Conservation (phyloP, 2,797 vertebrate species). For the Hapalemur alaotrensis region DNA sequence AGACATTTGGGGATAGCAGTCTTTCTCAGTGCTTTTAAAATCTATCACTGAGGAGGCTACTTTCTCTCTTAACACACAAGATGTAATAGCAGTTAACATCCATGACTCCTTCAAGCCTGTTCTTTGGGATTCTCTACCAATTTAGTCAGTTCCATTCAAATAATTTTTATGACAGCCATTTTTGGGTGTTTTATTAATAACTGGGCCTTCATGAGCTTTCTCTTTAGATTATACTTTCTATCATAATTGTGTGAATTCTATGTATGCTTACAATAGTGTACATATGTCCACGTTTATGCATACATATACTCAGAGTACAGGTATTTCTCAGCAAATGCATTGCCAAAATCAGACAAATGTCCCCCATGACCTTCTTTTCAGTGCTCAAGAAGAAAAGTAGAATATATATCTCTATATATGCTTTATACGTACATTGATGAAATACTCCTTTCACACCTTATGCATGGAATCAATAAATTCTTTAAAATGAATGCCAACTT, state of each 20-base stretch:
- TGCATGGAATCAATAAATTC: background rate
- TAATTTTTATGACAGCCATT: background rate
- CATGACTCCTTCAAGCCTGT: background rate
- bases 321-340: background rate
- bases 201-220: background rate
- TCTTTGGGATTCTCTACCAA: background rate
- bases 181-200: background rate
- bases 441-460: background rate
- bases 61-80: background rate
- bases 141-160: background rate
- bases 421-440: background rate
- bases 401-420: background rate
- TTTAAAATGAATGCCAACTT: slow-evolving; percentile 26
- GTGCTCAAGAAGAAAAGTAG: background rate
- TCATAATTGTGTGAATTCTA: background rate
- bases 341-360: background rate
- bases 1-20: background rate
- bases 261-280: background rate
- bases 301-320: background rate
- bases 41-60: background rate
- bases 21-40: background rate
- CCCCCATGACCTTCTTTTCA: background rate
- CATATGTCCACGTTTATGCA: background rate
- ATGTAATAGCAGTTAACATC: background rate
- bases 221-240: background rate